Conservation (phyloP, 2,888 invertebrate genomes). For the Trichacis sp. region DNA sequence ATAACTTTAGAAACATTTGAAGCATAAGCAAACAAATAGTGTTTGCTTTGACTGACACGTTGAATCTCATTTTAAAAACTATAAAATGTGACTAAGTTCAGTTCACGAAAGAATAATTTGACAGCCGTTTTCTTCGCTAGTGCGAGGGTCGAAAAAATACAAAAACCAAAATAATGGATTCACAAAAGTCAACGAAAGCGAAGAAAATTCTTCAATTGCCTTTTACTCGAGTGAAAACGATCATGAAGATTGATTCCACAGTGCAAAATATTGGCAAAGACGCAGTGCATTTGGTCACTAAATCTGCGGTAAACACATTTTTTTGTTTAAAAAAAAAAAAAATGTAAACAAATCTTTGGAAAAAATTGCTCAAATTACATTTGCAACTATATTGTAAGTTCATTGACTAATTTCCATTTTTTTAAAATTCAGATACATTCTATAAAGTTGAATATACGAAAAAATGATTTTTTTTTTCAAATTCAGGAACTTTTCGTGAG, state of each 20-base stretch:
- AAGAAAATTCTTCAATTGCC: slow-evolving; percentile 20
- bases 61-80: too few relatives aligned
- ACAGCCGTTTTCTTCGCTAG: background rate
- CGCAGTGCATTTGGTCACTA: slow-evolving; percentile 16
- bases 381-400: too few relatives aligned
- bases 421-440: too few relatives aligned
- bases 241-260: slow-evolving; percentile 28
- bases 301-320: slow-evolving; percentile 23
- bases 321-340: too few relatives aligned
- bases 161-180: background rate
- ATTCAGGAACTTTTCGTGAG: slow-evolving; percentile 26
- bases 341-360: too few relatives aligned
- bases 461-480: slow-evolving; percentile 3
- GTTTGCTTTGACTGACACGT: too few relatives aligned
- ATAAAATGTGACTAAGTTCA: background rate
- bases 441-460: too few relatives aligned
- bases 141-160: background rate
- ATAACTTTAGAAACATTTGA: background rate
- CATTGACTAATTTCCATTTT: too few relatives aligned
- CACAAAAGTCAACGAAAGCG: background rate
- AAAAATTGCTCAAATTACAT: too few relatives aligned
- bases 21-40: background rate
- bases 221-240: slow-evolving; percentile 23
- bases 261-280: slow-evolving; percentile 29
- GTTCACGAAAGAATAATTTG: background rate